phyloP scores from a whole-genome alignment of 2,888 invertebrate species.

The Linyphia triangularis region DNA sequence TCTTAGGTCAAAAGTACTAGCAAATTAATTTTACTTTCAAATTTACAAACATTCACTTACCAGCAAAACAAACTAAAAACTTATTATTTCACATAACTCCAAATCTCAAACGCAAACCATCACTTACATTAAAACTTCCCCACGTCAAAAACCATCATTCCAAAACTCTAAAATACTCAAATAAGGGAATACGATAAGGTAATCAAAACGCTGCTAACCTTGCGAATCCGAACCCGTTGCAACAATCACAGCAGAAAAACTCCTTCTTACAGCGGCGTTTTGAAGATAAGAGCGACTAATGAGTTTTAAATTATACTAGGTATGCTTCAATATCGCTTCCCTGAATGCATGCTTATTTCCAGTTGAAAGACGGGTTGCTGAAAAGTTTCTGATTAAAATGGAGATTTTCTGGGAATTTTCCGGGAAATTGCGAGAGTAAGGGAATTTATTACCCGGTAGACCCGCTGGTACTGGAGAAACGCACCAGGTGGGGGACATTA shows the following conservation, averaged over 20 bases:
- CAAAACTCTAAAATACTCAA: conserved; percentile 2
- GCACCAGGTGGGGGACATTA: conserved; percentile 29
- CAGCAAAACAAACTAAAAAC: too few species aligned
- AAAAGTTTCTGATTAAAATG: conserved; percentile 64
- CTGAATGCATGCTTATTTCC: conserved; percentile 16
- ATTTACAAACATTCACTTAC: too few species aligned
- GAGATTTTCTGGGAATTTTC: conserved; percentile 44
- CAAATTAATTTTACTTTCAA: too few species aligned
- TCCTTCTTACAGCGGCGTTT: conserved; percentile 7
- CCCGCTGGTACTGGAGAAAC: not conserved
- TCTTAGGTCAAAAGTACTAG: too few species aligned
- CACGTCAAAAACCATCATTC: not conserved
- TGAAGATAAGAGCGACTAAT: conserved; percentile 54
- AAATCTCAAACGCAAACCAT: too few species aligned
- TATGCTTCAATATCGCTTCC: conserved; percentile 4
- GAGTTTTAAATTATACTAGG: conserved; percentile 65
- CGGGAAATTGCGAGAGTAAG: conserved; percentile 20
- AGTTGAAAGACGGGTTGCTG: conserved; percentile 15
- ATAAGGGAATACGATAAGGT: conserved; percentile 24
- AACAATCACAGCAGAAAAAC: conserved; percentile 17
- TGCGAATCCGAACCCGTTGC: not conserved
- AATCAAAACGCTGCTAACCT: conserved; percentile 40
- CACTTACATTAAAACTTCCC: not conserved
- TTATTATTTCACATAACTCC: too few species aligned
- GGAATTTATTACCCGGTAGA: conserved; percentile 35